Evolutionary conservation across 2,113 vertebrate genomes (phyloP).

Genomic region (Psephotus haematonotus): DNA sequence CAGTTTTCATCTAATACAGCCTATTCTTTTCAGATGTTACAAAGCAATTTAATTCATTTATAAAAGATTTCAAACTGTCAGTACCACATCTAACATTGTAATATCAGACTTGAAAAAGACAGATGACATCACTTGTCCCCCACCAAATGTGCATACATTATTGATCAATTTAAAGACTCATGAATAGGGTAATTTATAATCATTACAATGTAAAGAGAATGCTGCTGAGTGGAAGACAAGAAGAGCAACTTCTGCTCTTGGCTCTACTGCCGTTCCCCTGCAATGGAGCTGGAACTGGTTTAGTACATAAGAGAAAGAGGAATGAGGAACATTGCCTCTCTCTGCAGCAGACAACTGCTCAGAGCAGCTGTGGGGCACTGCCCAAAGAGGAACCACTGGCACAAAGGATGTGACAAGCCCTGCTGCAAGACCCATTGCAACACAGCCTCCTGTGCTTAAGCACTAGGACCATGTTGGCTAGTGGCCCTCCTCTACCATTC

Average conservation of each 20-base stretch:
- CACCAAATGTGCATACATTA: not conserved
- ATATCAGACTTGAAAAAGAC: not conserved
- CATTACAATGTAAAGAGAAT: constrained; percentile 15
- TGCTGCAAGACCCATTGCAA: not conserved
- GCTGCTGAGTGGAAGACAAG: not conserved
- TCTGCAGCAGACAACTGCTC: not conserved
- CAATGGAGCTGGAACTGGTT: not conserved
- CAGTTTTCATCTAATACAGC: not conserved
- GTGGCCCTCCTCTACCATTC: not conserved
- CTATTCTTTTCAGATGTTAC: not conserved
- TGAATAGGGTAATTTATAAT: not conserved
- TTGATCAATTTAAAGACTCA: not conserved
- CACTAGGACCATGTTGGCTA: not conserved
- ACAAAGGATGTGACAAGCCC: not conserved
- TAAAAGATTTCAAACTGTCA: not conserved
- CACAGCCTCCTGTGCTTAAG: not conserved
- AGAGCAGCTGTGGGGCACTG: not conserved
- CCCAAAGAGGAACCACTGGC: not conserved
- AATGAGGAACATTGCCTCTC: not conserved
- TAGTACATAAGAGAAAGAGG: not conserved
- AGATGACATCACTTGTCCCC: not conserved
- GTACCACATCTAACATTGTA: not conserved
- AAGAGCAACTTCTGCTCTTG: not conserved
- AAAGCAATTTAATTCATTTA: not conserved
- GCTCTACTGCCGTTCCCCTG: not conserved